phyloP scores from a whole-genome alignment of 2,888 invertebrate species.

The Ectemnius cavifrons region DNA sequence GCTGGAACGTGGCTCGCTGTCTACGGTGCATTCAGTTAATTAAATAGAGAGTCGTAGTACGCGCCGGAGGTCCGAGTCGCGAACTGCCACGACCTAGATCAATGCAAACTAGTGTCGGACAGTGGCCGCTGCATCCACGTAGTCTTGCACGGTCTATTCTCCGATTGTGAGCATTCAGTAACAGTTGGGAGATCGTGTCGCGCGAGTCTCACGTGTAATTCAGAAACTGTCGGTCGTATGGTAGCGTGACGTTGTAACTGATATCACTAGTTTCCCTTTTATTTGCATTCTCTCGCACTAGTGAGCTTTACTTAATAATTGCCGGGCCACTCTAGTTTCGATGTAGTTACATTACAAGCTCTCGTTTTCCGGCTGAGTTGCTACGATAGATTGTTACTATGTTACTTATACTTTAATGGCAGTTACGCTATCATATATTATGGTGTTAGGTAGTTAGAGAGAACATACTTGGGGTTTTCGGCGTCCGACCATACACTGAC shows the following conservation, averaged over 20 bases:
- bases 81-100: background rate
- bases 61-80: too few species aligned
- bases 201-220: background rate
- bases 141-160: background rate
- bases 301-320: background rate
- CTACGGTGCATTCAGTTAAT: too few species aligned
- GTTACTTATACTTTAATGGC: background rate
- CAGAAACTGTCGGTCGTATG: background rate
- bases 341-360: background rate
- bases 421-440: background rate
- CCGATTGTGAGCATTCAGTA: background rate
- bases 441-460: background rate
- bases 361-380: background rate
- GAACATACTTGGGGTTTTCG: background rate
- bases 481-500: background rate
- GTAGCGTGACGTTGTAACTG: background rate
- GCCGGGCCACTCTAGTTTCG: background rate
- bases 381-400: background rate
- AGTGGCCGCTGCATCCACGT: background rate
- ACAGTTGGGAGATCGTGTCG: background rate
- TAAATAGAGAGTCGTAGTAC: too few species aligned
- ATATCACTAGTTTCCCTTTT: background rate
- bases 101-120: slow-evolving; percentile 1
- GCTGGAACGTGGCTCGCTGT: background rate
- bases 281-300: background rate